Evolutionary conservation across 2,113 vertebrate species (phyloP).

Genomic region (Rattus rattus): DNA sequence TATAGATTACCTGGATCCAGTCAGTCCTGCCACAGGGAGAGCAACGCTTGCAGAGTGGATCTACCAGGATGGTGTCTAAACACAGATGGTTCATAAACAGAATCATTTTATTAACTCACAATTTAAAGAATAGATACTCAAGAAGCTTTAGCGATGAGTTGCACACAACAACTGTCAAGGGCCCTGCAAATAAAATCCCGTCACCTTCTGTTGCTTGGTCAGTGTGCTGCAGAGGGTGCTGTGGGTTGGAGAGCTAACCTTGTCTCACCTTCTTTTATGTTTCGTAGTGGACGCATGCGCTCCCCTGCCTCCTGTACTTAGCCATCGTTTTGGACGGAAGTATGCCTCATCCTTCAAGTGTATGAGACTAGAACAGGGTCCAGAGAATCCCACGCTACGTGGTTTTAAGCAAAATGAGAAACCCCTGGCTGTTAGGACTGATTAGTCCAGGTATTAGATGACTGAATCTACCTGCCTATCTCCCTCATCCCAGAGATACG

Average conservation of each 20-base stretch:
- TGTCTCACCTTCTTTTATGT: not conserved
- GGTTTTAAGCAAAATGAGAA: not conserved
- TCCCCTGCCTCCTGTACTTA: not conserved
- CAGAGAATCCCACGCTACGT: not conserved
- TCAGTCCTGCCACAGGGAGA: constrained; percentile 64
- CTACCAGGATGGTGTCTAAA: not conserved
- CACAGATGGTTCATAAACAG: not conserved
- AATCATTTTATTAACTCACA: not conserved
- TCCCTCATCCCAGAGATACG: not conserved
- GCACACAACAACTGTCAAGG: not conserved
- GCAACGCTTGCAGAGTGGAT: constrained; percentile 49
- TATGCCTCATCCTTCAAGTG: not conserved
- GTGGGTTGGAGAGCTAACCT: not conserved
- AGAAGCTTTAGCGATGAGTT: not conserved
- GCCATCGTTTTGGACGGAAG: not conserved
- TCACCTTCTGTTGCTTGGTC: not conserved
- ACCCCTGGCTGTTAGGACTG: not conserved
- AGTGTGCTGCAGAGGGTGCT: not conserved
- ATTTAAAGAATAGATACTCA: constrained; percentile 10
- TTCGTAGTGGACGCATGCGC: not conserved
- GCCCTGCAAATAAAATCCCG: not conserved
- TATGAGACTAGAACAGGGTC: not conserved
- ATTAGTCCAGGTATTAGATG: not conserved
- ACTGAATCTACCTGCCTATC: not conserved
- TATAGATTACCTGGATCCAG: constrained; percentile 79